Evolutionary conservation across 1,140 invertebrate genomes (phyloP).

Genomic region (Bombus consobrinus): DNA sequence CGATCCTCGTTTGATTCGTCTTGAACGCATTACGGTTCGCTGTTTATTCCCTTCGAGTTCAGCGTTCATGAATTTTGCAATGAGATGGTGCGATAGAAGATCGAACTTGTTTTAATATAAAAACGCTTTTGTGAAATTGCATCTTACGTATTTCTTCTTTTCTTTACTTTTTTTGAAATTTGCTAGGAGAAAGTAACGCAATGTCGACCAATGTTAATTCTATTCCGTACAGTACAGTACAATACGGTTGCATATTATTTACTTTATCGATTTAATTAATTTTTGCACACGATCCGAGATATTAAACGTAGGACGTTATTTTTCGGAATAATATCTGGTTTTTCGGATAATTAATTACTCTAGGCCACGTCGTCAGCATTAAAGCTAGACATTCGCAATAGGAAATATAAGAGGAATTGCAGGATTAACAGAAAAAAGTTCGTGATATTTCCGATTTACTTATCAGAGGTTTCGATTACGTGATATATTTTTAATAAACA

Average conservation of each 20-base stretch:
- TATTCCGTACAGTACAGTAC: no score
- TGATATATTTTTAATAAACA: neutral
- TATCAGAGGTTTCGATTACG: neutral
- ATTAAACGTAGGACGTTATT: no score
- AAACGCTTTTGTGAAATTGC: neutral
- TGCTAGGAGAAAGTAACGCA: accelerated
- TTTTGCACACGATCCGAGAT: no score
- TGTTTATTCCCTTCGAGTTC: neutral
- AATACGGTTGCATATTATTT: no score
- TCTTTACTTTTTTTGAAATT: neutral
- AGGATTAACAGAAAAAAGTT: neutral
- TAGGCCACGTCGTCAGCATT: neutral
- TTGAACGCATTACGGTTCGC: neutral
- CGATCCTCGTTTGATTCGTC: neutral
- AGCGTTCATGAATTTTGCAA: neutral
- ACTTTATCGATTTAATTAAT: no score
- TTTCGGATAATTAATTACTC: neutral
- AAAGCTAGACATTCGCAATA: neutral
- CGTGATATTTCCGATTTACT: neutral
- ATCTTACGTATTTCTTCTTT: no score
- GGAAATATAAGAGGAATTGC: neutral
- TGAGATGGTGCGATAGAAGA: neutral
- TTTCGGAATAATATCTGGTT: no score
- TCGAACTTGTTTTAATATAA: neutral
- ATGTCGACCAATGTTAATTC: neutral